Evolutionary conservation across 2,888 invertebrate species (phyloP), one percentile per base, ranked within the genome.

Genomic region (Chydorus sphaericus): DNA sequence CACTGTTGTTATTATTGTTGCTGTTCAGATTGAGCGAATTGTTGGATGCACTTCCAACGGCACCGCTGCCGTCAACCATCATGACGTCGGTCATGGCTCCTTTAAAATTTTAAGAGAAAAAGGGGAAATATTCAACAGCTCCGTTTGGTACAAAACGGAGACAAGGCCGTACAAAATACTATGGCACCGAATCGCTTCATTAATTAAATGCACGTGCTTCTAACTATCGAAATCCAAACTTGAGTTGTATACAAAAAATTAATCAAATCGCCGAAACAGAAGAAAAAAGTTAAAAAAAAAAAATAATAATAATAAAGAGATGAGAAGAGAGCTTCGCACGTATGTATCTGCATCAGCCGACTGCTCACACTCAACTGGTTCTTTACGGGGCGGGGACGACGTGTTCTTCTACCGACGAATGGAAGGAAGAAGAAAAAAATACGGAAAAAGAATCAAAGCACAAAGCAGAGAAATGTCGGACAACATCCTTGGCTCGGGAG

Each of bases 11-110:
- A 31, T 26, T 49, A 50, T 59, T 60, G 53, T 55, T 58, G 38
- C 26, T 49, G 53, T 59, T 60, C 44, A 58, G 58, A 53, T 58
- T 56, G 56, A 59, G 55, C 29, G 33, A 58, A 31, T 30, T 39
- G 37, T 48, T 57, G 33, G 39, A 16, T 55, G 20, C 23, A 39
- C 28, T 44, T 23, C 26, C 23, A 44, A 28, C 44, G 23, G 26
- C 44, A 28, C 23, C 44, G 44, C 44, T 44, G 44, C 44, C 44
- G 23, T 38, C 30, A 23, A 53, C 28, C 53, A 53, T 38, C 4
- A 38, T 37, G 26, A 38, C 53, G 38, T 38, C 38, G 18, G 38
- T 38, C 53, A 38, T 53, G 14, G 20, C 37, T 53, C 6, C 23
- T 5, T n/a, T n/a, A n/a, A n/a, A n/a, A n/a, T n/a, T n/a, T n/a